A percentile compares a stretch with the other conserved stretches of the same genome.
phyloP scores from a whole-genome alignment of 2,888 invertebrate species.

The Rhagium mordax region DNA sequence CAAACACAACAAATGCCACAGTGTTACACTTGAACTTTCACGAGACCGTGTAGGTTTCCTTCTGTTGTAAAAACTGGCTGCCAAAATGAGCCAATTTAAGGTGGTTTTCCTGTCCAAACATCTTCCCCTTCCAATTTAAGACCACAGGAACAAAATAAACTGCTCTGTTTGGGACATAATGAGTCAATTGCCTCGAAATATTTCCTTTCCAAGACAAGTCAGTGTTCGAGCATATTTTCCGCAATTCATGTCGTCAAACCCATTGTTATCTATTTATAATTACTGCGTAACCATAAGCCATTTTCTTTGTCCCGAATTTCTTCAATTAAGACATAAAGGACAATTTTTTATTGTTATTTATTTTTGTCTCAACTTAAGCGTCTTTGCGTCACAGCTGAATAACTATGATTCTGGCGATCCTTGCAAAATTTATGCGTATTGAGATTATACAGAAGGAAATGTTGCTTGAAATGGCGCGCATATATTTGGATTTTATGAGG shows the following conservation, averaged over 20 bases:
- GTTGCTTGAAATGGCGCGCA: neutral
- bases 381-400: neutral
- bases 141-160: neutral
- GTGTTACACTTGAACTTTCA: neutral
- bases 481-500: slow-evolving; percentile 9
- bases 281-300: neutral
- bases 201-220: neutral
- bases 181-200: neutral
- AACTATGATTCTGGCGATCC: neutral
- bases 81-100: neutral
- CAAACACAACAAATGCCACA: neutral
- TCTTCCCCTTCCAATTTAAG: neutral
- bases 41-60: neutral
- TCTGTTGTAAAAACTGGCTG: neutral
- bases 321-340: neutral
- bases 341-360: neutral
- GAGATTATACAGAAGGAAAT: neutral
- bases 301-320: neutral
- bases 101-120: neutral
- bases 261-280: slow-evolving; percentile 5
- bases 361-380: neutral
- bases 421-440: neutral
- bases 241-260: neutral
- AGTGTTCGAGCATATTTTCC: neutral
- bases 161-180: neutral